phyloP scores from a whole-genome alignment of 2,888 invertebrate species.

The Drosophila birchii region DNA sequence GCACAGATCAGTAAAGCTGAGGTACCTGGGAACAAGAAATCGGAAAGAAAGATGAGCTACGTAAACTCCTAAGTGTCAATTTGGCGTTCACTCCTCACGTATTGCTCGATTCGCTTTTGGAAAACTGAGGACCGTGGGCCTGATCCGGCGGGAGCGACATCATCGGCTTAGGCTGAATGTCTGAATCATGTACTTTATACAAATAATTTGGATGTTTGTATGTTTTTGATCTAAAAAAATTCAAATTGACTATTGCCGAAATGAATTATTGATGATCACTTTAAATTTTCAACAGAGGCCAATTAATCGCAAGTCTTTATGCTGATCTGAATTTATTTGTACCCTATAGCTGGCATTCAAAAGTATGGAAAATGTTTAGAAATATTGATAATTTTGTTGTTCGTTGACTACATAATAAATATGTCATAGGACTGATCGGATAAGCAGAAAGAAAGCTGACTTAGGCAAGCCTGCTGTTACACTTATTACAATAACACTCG shows the following conservation, averaged over 20 bases:
- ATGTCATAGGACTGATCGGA: not conserved
- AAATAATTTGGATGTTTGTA: constrained; percentile 7
- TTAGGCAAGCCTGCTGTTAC: not conserved
- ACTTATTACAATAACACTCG: too few species aligned
- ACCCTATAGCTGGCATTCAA: not conserved
- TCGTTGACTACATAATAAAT: not conserved
- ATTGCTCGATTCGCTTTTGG: constrained; percentile 10
- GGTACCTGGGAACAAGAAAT: constrained; percentile 6
- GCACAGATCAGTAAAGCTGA: not conserved
- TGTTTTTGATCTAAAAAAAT: not conserved
- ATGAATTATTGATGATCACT: constrained; percentile 1
- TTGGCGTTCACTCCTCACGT: constrained; percentile 4
- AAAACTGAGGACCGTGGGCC: not conserved
- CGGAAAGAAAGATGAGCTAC: not conserved
- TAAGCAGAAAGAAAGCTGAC: not conserved
- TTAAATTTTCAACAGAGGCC: not conserved
- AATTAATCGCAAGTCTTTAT: not conserved
- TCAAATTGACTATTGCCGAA: constrained; percentile 4
- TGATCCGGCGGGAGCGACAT: constrained; percentile 19
- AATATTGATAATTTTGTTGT: not conserved
- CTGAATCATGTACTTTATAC: not conserved
- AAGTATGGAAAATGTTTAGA: not conserved
- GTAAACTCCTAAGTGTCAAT: not conserved
- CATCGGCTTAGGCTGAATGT: not conserved
- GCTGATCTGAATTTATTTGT: not conserved